These are phyloP conservation scores for Rhinoderma darwinii DNA, from an alignment of 2,113 vertebrate genomes.

Conservation along the genomic window DNA sequence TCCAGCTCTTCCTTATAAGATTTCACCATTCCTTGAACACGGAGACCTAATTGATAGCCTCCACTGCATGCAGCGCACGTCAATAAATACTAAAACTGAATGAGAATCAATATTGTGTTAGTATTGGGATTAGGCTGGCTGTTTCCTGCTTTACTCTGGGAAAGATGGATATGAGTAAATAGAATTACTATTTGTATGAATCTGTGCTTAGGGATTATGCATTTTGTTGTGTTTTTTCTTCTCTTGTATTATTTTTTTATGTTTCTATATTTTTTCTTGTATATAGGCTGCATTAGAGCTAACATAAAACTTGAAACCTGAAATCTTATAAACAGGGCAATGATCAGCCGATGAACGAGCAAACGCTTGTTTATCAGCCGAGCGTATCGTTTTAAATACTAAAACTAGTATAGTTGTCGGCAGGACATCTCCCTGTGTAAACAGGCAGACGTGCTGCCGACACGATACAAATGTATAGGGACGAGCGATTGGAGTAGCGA, in stretches of 20 bases:
- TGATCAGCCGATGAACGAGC: no score
- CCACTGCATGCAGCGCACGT: conserved; percentile 77
- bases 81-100: conserved; percentile 79
- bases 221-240: conserved; percentile 60
- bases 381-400: no score
- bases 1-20: conserved; percentile 73
- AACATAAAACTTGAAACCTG: conserved; percentile 45
- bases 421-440: no score
- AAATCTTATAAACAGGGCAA: not conserved
- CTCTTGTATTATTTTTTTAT: not conserved
- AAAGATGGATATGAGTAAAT: conserved; percentile 78
- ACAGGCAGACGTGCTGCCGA: no score
- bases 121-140: conserved; percentile 79
- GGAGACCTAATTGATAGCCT: conserved; percentile 73
- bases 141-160: conserved; percentile 67
- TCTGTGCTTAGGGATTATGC: conserved; percentile 71
- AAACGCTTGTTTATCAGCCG: no score
- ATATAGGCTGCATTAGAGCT: conserved; percentile 33
- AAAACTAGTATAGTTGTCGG: no score
- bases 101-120: conserved; percentile 82
- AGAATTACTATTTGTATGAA: conserved; percentile 76
- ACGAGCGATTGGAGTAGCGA: no score
- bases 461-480: no score
- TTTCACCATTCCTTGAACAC: conserved; percentile 66
- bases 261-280: no score